Conservation (phyloP, 2,888 invertebrate genomes). For the Drosophila cognata region DNA sequence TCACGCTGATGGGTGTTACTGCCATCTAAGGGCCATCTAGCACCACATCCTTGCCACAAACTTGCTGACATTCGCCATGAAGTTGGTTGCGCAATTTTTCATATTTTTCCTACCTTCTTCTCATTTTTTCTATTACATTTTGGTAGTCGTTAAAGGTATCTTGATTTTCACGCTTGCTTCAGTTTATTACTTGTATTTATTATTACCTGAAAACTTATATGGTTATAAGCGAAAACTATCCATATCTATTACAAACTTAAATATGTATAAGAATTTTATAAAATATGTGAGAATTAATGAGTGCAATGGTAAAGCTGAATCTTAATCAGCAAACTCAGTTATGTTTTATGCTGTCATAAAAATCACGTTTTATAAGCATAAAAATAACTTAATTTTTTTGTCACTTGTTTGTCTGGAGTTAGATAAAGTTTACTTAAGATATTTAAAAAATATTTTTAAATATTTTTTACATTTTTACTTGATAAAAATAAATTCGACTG, state of each 20-base stretch:
- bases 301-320: background rate
- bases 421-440: background rate
- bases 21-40: slow-evolving; percentile 31
- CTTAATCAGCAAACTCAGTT: background rate
- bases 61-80: slow-evolving; percentile 74
- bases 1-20: slow-evolving; percentile 74
- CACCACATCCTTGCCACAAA: slow-evolving; percentile 35
- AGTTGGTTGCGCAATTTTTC: slow-evolving; percentile 46
- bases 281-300: background rate
- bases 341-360: background rate
- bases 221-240: background rate
- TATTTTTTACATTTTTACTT: background rate
- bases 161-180: slow-evolving; percentile 37
- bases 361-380: fast-evolving
- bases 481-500: background rate
- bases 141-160: slow-evolving; percentile 37
- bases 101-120: slow-evolving; percentile 18
- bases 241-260: background rate
- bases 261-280: too few relatives aligned
- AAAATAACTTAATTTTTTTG: background rate
- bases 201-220: background rate
- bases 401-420: background rate
- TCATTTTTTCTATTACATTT: slow-evolving; percentile 28
- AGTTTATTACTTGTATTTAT: background rate
- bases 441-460: background rate